These are phyloP conservation scores for Tapera naevia DNA, from an alignment of 2,797 vertebrate species.

Conservation along the genomic window DNA sequence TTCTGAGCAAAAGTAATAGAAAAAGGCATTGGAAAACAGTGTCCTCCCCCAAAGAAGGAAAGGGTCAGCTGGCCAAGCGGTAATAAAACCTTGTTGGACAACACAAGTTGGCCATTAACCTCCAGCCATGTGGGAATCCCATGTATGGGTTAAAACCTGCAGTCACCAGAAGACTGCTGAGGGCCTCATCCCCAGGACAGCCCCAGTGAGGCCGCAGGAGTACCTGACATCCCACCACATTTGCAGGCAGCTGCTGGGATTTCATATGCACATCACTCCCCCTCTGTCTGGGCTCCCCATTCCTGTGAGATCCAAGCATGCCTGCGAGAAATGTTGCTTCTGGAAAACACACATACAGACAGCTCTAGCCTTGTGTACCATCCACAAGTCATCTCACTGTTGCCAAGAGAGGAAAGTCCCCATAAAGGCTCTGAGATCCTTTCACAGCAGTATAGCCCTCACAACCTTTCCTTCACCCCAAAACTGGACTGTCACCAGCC, in stretches of 20 bases:
- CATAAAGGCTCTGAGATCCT: background rate
- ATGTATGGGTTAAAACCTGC: background rate
- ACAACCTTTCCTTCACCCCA: background rate
- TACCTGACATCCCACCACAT: background rate
- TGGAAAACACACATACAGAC: background rate
- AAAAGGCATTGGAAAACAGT: background rate
- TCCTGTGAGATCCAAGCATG: accelerated
- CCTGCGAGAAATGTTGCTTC: background rate
- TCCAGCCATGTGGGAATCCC: background rate
- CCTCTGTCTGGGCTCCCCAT: background rate
- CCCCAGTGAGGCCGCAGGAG: background rate
- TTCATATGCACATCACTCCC: background rate
- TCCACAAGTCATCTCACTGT: background rate
- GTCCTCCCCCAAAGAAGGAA: background rate
- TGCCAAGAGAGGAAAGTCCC: background rate
- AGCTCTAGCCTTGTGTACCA: background rate
- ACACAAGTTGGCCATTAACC: background rate
- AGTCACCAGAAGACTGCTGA: background rate
- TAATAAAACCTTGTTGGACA: background rate
- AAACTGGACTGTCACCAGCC: background rate
- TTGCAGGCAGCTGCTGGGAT: background rate
- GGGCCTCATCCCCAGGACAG: background rate
- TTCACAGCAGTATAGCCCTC: background rate
- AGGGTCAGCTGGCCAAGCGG: background rate
- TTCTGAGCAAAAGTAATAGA: background rate